Evolutionary conservation across 2,113 vertebrate species (phyloP).

Genomic region (Myiozetetes cayanensis): DNA sequence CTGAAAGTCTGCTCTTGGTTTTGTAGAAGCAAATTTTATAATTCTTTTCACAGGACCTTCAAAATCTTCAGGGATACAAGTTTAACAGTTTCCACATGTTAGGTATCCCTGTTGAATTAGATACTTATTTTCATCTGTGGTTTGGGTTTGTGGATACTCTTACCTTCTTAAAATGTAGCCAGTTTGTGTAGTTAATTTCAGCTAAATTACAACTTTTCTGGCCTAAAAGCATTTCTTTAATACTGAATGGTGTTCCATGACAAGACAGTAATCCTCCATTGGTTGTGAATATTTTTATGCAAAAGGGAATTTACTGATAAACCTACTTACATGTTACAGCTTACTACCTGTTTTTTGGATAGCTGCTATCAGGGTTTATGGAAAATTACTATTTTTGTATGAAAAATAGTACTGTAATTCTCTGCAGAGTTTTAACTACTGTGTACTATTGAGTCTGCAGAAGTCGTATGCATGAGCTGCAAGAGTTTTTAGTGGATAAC

Average conservation of each 20-base stretch:
- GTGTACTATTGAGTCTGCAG: not conserved
- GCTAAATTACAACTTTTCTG: not conserved
- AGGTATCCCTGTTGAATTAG: not conserved
- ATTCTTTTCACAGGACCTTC: not conserved
- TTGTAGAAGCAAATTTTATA: not conserved
- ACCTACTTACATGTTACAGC: not conserved
- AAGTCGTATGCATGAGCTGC: not conserved
- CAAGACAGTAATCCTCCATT: not conserved
- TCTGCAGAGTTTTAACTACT: not conserved
- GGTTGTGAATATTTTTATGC: not conserved
- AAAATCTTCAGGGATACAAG: not conserved
- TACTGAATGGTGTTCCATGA: not conserved
- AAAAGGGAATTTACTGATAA: not conserved
- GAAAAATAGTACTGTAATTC: not conserved
- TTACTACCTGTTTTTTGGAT: not conserved
- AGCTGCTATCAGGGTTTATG: not conserved
- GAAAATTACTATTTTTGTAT: not conserved
- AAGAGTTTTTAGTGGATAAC: not conserved
- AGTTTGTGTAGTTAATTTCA: not conserved
- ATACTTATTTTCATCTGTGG: not conserved
- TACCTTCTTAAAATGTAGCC: not conserved
- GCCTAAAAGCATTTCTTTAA: not conserved
- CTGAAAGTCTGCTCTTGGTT: not conserved
- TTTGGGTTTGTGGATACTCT: not conserved
- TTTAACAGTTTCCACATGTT: not conserved